A percentile compares a stretch with the other conserved stretches of the same genome.
These are phyloP conservation scores for Archilochus colubris DNA, from an alignment of 2,113 vertebrate species.

Conservation along the genomic window DNA sequence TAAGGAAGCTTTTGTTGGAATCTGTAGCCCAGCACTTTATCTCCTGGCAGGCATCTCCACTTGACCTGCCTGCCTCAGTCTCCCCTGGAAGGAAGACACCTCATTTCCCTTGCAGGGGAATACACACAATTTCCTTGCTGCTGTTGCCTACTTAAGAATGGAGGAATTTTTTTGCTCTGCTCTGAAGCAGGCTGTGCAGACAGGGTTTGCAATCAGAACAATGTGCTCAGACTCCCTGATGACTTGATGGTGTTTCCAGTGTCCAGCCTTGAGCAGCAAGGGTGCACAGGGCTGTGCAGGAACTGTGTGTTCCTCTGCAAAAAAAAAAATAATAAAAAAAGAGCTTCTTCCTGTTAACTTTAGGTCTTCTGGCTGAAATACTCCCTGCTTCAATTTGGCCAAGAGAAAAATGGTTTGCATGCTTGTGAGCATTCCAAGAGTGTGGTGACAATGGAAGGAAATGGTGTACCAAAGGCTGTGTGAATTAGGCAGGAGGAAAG, in stretches of 20 bases:
- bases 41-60: neutral
- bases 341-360: conserved; percentile 12
- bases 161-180: neutral
- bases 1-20: neutral
- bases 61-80: neutral
- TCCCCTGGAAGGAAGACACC: neutral
- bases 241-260: neutral
- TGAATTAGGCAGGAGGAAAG: neutral
- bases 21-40: fast-evolving
- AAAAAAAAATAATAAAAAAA: neutral
- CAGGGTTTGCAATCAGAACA: neutral
- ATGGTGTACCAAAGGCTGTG: neutral
- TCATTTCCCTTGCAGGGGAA: neutral
- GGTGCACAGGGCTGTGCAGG: neutral
- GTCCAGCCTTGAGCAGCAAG: neutral
- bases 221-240: neutral
- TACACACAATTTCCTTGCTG: neutral
- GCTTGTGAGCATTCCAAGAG: conserved; percentile 5
- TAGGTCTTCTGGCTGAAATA: neutral
- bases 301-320: conserved; percentile 4
- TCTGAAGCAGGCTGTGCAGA: neutral
- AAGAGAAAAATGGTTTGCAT: neutral
- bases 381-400: neutral
- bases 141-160: neutral
- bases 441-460: conserved; percentile 56